Base-by-base conservation (phyloP, 2,888 invertebrate species). In the Smittia aterrima region DNA sequence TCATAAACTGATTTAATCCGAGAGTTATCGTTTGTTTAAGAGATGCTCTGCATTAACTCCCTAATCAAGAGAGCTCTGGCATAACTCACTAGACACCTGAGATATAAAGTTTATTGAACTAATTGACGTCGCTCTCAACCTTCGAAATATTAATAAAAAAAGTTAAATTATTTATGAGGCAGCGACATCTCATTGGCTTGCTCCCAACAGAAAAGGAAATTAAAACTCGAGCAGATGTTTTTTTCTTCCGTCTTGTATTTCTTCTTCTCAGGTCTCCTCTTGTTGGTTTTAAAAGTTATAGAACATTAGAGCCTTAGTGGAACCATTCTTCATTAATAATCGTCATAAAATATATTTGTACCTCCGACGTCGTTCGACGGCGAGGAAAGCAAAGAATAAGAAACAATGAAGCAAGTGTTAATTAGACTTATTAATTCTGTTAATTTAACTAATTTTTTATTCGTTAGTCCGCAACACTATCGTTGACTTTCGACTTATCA, bases 391-490 rank as follows among this genome's bases (percentile, higher is more conserved):
- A 47, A n/a, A 47, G 47, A 6, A 1, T 7, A 11, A 47, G 53
- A 70, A 53, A 70, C 70, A 70, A 70, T 70, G 70, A 32, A 70
- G 27, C 70, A 70, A 70, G 70, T 70, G 70, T 70, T 70, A 70
- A 70, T 70, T 70, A 70, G 25, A 70, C 53, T 70, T 70, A 53
- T 70, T 53, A 70, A 70, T 53, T 70, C 70, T 70, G 47, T 70
- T 70, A 70, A 70, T 58, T 58, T 58, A 18, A 70, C 70, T 70
- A 70, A 70, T 70, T 70, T 68, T 70, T 70, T 25, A 70, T 70
- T 70, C 54, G 53, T 47, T 6, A 47, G n/a, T 2, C 16, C 16
- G n/a, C n/a, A n/a, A 47, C 11, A 11, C 16, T 47, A 2, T 47
- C 20, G 20, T 22, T 22, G 16, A 18, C 18, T 58, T 58, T 22